Percentiles rank a stretch among this genome's conserved stretches.
Conservation (phyloP, 2,797 vertebrate genomes). For the Darevskia mixta region DNA sequence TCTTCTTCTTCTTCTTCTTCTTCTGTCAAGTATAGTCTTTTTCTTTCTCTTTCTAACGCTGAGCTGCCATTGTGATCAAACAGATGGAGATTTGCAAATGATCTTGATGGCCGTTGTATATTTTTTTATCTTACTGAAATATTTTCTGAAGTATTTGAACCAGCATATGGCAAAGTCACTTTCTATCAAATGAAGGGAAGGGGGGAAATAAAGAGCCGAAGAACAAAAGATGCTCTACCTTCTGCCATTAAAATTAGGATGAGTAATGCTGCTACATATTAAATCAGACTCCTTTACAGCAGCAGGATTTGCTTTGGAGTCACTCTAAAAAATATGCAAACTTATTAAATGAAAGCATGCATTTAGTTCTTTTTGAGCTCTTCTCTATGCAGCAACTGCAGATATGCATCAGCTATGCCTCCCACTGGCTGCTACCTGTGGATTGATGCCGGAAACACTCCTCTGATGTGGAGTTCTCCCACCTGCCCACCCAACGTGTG, state of each 20-base stretch:
- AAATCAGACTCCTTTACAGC: neutral
- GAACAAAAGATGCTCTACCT: constrained; percentile 1
- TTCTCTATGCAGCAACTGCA: neutral
- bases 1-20: too few species aligned
- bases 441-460: too few species aligned
- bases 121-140: constrained; percentile 64
- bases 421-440: too few species aligned
- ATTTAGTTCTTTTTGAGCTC: accelerated
- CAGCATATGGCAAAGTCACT: constrained; percentile 46
- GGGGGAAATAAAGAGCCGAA: neutral
- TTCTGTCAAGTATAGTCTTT: constrained; percentile 7
- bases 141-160: constrained; percentile 49
- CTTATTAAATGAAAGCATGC: neutral
- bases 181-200: constrained; percentile 45
- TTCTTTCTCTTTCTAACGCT: constrained; percentile 22
- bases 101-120: constrained; percentile 53
- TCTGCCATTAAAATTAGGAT: constrained; percentile 33
- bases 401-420: too few species aligned
- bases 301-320: constrained; percentile 14
- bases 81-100: constrained; percentile 60
- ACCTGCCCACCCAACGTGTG: too few species aligned
- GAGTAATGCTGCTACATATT: constrained; percentile 21
- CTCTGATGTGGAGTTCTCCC: too few species aligned
- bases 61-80: constrained; percentile 37
- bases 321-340: neutral